Percentiles rank a stretch among this genome's conserved stretches.
Evolutionary conservation across 2,888 invertebrate species (phyloP).

Genomic region (Gandaritis pyraliata): DNA sequence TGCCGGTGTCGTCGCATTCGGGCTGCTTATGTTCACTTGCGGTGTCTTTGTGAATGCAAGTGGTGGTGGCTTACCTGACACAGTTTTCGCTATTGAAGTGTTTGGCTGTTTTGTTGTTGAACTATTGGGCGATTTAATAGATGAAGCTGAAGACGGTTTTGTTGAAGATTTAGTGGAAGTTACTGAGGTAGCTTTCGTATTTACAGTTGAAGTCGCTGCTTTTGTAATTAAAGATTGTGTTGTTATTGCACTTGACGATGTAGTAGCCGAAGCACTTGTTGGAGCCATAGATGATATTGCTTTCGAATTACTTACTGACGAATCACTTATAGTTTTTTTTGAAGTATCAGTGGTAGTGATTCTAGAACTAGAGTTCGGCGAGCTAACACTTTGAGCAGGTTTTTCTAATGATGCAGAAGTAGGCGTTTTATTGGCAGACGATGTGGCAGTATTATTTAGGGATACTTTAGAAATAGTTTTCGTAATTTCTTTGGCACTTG

Average conservation of each 20-base stretch:
- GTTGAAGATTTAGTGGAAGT: conserved; percentile 27
- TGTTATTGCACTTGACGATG: conserved; percentile 29
- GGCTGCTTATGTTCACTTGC: conserved; percentile 23
- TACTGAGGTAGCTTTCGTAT: conserved; percentile 19
- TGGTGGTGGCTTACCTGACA: conserved; percentile 21
- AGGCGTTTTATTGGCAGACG: conserved; percentile 26
- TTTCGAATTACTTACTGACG: conserved; percentile 4
- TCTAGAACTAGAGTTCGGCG: conserved; percentile 13
- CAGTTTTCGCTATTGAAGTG: conserved; percentile 25
- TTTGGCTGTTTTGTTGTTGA: conserved; percentile 33
- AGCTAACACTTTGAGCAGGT: conserved; percentile 25
- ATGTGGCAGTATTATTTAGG: conserved; percentile 20
- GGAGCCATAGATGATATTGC: conserved; percentile 9
- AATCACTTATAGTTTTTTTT: conserved; percentile 4
- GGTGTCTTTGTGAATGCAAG: conserved; percentile 29
- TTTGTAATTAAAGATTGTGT: conserved; percentile 27
- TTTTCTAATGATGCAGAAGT: conserved; percentile 33
- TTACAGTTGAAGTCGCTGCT: conserved; percentile 17
- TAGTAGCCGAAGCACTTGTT: conserved; percentile 11
- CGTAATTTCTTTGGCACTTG: conserved; percentile 40
- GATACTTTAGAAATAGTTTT: conserved; percentile 32
- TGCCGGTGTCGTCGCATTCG: conserved; percentile 20
- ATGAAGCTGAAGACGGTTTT: conserved; percentile 29
- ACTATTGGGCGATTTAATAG: conserved; percentile 31
- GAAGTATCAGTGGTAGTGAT: conserved; percentile 4